Base-by-base conservation (phyloP, 2,888 invertebrate species). In the Litoditis marina region DNA sequence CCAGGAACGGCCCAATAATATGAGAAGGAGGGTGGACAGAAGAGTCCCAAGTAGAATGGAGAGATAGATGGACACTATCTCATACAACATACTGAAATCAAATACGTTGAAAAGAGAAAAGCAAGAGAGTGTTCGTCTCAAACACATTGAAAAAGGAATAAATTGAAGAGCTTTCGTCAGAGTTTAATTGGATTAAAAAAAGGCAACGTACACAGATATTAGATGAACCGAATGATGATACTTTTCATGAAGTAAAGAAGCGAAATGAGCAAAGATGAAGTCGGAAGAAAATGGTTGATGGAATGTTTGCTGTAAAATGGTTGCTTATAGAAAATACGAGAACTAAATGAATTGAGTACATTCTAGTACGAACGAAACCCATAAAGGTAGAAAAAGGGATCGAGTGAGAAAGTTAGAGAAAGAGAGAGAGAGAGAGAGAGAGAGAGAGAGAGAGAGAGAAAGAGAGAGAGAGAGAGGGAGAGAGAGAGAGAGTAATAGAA, bases 1-100 rank as follows among this genome's bases (percentile, higher is more conserved):
- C 77, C 77, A 77, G 39, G 31, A 31, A 16, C 28, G 30, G 16
- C 55, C 61, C 19, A 32, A 46, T 19, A 61, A 47, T 22, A 61
- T 61, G 25, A 61, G 55, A 27, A 55, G 22, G 19, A 61, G 4
- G n/a, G 25, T 22, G n/a, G 28, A 22, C 50, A 50, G n/a, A 50
- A 22, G 27, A 50, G 25, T 22, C 27, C 27, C 50, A 25, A 28
- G 27, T 50, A 50, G 2, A 27, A 50, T n/a, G 19, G 50, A 25
- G 25, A 50, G 27, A 27, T 50, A 50, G n/a, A 50, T 22, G n/a
- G n/a, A 50, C 22, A 50, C n/a, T 22, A 50, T 19, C n/a, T 50
- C 27, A n/a, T 22, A 50, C 28, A 50, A 27, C 50, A 50, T 50
- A 39, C 39, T 39, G 39, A 39, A 39, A 39, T 11, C 13, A 39